Base-by-base conservation (phyloP, 2,797 vertebrate genomes). In the Tenualosa ilisha region DNA sequence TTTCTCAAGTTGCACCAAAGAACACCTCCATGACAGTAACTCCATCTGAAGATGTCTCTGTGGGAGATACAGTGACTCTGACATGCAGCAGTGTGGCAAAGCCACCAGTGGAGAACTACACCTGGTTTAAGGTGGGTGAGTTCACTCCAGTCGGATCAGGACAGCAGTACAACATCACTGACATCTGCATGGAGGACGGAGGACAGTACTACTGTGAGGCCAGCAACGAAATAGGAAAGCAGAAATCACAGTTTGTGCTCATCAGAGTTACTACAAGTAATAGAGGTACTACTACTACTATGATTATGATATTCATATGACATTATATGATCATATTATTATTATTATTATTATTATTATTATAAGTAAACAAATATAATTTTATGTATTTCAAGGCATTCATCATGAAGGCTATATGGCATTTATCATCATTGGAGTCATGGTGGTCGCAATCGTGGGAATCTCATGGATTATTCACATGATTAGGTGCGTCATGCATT, bases 201-300 rank as follows among this genome's bases (percentile, higher is more conserved):
- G 59, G 59, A 63, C n/a, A 63, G 22, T 63, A 63, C 59, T 24
- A 63, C 59, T 63, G 59, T 63, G 59, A 63, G n/a, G 59, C 59
- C 59, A 63, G 59, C n/a, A 63, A 63, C 3, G 3, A 63, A 63
- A 2, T 24, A 24, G 59, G 59, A 63, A n/a, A n/a, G 24, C 13
- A 63, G n/a, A 63, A 11, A 2, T 63, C 59, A 2, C n/a, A 7
- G 2, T 7, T n/a, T 24, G 59, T 63, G 22, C n/a, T 6, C 59
- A 63, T 63, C 7, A 63, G 22, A 63, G 22, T 63, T 11, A 31
- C 31, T 31, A 31, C 31, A 31, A 31, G 31, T 31, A 31, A 31
- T 31, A 63, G 2, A 63, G 59, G n/a, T 24, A 24, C 24, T 8
- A 13, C 6, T n/a, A 24, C 9, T 22, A 22, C 20, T 56, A 5